Conservation (phyloP, 2,888 invertebrate genomes). For the Plebejus melissa region DNA sequence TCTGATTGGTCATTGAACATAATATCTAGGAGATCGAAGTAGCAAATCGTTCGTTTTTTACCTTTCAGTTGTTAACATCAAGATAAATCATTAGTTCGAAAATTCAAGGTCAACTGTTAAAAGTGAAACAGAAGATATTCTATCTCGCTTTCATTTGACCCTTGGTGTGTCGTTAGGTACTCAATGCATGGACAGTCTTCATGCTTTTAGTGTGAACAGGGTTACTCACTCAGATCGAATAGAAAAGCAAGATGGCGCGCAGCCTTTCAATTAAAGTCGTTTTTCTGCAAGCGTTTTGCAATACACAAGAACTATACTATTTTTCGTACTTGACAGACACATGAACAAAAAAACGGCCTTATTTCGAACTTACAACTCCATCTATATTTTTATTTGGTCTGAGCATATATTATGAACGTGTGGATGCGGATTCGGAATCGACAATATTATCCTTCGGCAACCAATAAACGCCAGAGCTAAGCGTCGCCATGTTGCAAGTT, state of each 20-base stretch:
- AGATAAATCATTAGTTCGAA: conserved; percentile 4
- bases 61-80: not conserved
- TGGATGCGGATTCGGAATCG: not conserved
- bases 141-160: conserved; percentile 8
- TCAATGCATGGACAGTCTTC: conserved; percentile 10
- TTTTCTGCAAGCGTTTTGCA: too few relatives aligned
- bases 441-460: not conserved
- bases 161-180: not conserved
- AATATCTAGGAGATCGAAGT: conserved; percentile 3
- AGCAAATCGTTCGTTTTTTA: conserved; percentile 7
- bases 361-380: too few relatives aligned
- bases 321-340: not conserved
- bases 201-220: not conserved
- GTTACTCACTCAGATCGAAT: not conserved
- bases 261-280: too few relatives aligned
- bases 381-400: not conserved
- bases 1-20: not conserved
- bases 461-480: not conserved
- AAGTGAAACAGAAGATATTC: conserved; percentile 1
- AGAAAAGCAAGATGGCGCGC: too few relatives aligned
- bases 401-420: not conserved
- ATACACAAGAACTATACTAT: not conserved
- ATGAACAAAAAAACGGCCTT: not conserved
- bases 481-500: not conserved
- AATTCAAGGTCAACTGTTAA: not conserved